A percentile compares a stretch with the other conserved stretches of the same genome.
Evolutionary conservation across 2,113 vertebrate genomes (phyloP).

Genomic region (Oreocharis arfaki): DNA sequence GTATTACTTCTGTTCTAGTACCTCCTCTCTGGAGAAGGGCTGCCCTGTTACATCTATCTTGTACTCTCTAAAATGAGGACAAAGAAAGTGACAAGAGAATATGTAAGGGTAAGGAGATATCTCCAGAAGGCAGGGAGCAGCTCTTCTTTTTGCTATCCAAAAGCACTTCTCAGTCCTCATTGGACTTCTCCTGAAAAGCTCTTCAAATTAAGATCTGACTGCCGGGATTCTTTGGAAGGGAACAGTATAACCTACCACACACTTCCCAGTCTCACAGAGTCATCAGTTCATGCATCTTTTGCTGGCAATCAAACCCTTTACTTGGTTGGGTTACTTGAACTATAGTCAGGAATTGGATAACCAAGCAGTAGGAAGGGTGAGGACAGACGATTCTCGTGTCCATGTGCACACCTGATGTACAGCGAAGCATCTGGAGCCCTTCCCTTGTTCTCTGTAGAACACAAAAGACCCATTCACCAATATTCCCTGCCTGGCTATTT

Average conservation of each 20-base stretch:
- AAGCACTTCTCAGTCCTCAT: neutral
- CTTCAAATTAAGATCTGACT: neutral
- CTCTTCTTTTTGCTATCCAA: neutral
- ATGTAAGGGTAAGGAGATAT: neutral
- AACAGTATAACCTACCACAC: neutral
- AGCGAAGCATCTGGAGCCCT: neutral
- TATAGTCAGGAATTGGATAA: neutral
- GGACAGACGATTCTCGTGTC: fast-evolving
- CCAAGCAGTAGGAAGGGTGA: neutral
- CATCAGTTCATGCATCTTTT: neutral
- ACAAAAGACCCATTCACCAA: neutral
- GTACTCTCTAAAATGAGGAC: neutral
- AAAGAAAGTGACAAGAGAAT: neutral
- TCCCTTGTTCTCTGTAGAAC: neutral
- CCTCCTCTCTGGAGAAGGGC: neutral
- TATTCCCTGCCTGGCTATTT: neutral
- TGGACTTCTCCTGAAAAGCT: neutral
- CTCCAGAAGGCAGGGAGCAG: neutral
- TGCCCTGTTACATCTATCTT: neutral
- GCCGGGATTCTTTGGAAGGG: neutral
- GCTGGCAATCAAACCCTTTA: neutral
- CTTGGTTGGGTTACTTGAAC: neutral
- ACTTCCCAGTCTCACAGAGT: neutral
- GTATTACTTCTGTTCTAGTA: neutral
- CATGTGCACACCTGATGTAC: neutral